phyloP scores from a whole-genome alignment of 2,888 invertebrate genomes.

The Hoplodrina ambigua region DNA sequence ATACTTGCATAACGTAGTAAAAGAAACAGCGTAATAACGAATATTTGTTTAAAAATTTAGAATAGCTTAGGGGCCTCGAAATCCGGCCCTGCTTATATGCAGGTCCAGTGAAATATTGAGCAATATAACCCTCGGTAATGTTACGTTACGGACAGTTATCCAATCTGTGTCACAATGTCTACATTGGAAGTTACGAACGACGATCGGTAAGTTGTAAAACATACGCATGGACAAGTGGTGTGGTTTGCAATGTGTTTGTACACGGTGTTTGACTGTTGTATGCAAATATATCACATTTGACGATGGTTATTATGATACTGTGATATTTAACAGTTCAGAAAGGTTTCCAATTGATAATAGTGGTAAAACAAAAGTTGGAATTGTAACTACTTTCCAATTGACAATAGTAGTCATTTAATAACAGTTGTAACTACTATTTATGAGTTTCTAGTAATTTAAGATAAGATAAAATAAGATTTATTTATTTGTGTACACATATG shows the following conservation, averaged over 20 bases:
- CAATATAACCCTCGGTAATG: constrained; percentile 29
- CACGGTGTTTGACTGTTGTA: constrained; percentile 46
- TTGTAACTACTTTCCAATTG: no score
- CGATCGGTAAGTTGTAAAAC: constrained; percentile 34
- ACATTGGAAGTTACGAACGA: constrained; percentile 32
- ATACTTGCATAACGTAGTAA: no score
- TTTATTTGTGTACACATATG: no score
- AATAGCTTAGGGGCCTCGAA: no score
- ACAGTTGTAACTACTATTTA: no score
- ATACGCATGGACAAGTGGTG: constrained; percentile 19
- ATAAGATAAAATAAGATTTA: no score
- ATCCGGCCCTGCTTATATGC: constrained; percentile 10
- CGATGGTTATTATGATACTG: not conserved
- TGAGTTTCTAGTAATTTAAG: no score
- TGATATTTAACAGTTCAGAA: constrained; percentile 27
- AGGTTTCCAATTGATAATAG: not conserved
- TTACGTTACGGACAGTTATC: constrained; percentile 45
- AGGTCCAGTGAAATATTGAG: constrained; percentile 31
- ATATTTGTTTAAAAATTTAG: no score
- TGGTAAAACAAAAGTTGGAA: not conserved
- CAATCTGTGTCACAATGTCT: constrained; percentile 50
- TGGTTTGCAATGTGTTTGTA: constrained; percentile 30
- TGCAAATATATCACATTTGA: constrained; percentile 42
- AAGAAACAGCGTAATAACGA: no score
- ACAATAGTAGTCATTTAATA: no score